A percentile compares a stretch with the other conserved stretches of the same genome.
Evolutionary conservation across 2,888 invertebrate genomes (phyloP).

Genomic region (Drosophila pegasa): DNA sequence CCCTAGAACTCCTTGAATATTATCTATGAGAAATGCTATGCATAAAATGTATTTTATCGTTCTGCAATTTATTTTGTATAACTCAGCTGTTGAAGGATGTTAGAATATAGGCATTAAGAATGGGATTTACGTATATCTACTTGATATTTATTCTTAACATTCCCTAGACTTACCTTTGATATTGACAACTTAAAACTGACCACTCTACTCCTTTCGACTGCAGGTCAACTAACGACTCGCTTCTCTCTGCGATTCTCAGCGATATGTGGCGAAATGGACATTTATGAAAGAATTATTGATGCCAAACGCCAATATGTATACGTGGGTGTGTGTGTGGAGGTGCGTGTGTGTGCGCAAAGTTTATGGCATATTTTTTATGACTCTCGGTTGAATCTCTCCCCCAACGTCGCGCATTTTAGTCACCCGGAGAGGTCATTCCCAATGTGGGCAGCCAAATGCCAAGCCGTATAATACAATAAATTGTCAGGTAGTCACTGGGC

Average conservation of each 20-base stretch:
- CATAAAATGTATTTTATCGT: no score
- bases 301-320: constrained; percentile 60
- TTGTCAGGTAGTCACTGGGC: constrained; percentile 72
- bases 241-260: constrained; percentile 56
- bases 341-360: constrained; percentile 35
- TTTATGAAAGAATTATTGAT: constrained; percentile 83
- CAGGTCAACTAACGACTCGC: constrained; percentile 48
- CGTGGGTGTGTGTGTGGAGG: constrained; percentile 8
- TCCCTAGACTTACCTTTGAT: neutral
- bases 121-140: neutral
- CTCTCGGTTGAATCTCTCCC: constrained; percentile 15
- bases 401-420: constrained; percentile 14
- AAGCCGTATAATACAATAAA: constrained; percentile 75
- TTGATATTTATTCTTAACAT: neutral
- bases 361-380: constrained; percentile 77
- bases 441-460: constrained; percentile 63
- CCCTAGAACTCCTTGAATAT: neutral
- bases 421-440: constrained; percentile 60
- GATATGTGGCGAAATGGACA: constrained; percentile 82
- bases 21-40: no score
- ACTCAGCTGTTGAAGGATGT: no score
- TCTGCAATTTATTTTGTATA: no score
- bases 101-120: no score
- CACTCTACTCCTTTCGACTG: constrained; percentile 69
- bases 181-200: neutral